Conservation (phyloP, 2,113 vertebrate species). For the Xiphias gladius region DNA sequence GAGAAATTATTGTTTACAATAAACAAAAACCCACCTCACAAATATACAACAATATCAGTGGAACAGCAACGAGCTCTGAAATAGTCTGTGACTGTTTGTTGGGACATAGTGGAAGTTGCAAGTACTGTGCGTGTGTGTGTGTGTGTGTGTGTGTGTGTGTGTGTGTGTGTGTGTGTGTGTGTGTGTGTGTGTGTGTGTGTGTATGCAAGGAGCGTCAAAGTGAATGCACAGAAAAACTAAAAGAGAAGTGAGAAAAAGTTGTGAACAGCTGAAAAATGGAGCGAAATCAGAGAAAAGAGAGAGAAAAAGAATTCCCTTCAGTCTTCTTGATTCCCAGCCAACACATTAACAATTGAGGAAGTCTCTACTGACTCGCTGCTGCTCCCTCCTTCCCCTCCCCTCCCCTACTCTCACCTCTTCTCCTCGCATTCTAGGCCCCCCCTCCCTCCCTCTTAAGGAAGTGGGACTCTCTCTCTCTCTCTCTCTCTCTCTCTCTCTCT, state of each 20-base stretch:
- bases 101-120: not conserved
- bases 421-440: conserved; percentile 60
- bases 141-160: conserved; percentile 24
- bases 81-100: conserved; percentile 8
- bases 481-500: conserved; percentile 48
- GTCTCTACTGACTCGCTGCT: conserved; percentile 53
- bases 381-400: conserved; percentile 42
- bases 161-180: not conserved
- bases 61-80: conserved; percentile 42
- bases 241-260: not conserved
- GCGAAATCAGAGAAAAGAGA: conserved; percentile 6
- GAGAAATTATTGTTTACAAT: not conserved
- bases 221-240: not conserved
- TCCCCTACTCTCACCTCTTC: conserved; percentile 52
- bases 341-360: conserved; percentile 79
- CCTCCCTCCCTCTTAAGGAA: conserved; percentile 20
- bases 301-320: conserved; percentile 45
- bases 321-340: conserved; percentile 76
- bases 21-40: conserved; percentile 58
- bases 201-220: not conserved
- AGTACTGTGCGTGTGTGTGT: conserved; percentile 16
- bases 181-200: conserved; percentile 15
- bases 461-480: conserved; percentile 22
- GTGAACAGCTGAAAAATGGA: not conserved
- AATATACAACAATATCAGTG: conserved; percentile 58